Conservation (phyloP, 1,140 invertebrate species). For the Harlomillsia oculata region DNA sequence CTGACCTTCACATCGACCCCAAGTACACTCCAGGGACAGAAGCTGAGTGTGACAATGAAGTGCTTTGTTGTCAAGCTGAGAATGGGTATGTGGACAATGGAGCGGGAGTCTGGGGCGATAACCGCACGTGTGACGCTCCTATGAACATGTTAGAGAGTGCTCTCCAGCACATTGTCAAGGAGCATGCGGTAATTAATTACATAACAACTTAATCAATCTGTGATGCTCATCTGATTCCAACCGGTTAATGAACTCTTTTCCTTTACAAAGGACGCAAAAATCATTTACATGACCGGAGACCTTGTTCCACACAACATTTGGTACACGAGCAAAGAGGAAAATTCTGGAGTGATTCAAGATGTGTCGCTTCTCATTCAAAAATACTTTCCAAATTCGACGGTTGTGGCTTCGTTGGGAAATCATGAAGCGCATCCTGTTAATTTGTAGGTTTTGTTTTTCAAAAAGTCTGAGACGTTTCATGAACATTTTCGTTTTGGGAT, state of each 20-base stretch:
- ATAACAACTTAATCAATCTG: too few relatives aligned
- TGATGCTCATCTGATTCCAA: too few relatives aligned
- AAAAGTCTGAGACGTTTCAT: neutral
- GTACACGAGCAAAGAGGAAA: slow-evolving; percentile 59
- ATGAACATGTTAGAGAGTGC: slow-evolving; percentile 53
- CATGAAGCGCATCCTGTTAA: slow-evolving; percentile 82
- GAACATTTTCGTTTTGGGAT: too few relatives aligned
- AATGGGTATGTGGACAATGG: slow-evolving; percentile 41
- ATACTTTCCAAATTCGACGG: slow-evolving; percentile 52
- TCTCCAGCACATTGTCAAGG: slow-evolving; percentile 39
- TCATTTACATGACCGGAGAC: slow-evolving; percentile 76
- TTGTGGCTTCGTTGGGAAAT: slow-evolving; percentile 72
- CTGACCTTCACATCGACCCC: slow-evolving; percentile 72
- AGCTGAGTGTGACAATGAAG: slow-evolving; percentile 56
- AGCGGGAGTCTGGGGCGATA: slow-evolving; percentile 71
- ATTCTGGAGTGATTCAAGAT: slow-evolving; percentile 51
- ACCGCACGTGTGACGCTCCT: slow-evolving; percentile 61
- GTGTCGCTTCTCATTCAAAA: slow-evolving; percentile 49
- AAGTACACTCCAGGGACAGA: slow-evolving; percentile 56
- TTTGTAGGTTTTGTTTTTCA: slow-evolving; percentile 49
- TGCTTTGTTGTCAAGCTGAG: slow-evolving; percentile 63
- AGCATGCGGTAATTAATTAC: too few relatives aligned
- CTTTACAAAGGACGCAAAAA: slow-evolving; percentile 51
- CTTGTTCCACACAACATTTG: slow-evolving; percentile 72
- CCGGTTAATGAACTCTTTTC: neutral